These are phyloP conservation scores for Chorisops tibialis DNA, from an alignment of 2,888 invertebrate species.

Conservation along the genomic window DNA sequence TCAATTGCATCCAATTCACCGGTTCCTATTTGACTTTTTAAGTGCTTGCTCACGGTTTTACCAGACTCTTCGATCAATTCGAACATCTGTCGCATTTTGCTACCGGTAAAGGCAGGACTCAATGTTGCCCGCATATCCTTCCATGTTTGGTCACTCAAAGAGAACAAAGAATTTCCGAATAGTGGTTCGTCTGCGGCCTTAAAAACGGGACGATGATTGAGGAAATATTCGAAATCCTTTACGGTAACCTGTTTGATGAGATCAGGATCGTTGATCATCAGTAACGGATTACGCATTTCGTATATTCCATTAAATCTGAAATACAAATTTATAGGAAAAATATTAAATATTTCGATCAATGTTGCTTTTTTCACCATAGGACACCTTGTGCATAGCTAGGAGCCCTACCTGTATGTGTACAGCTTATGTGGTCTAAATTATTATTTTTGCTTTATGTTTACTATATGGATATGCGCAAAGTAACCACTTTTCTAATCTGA, in stretches of 20 bases:
- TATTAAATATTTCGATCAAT: too few species aligned
- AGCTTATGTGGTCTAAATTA: too few species aligned
- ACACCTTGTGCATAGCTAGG: too few species aligned
- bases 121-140: constrained; percentile 50
- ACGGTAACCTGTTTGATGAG: constrained; percentile 46
- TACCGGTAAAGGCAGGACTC: constrained; percentile 56
- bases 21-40: constrained; percentile 30
- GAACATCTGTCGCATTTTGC: constrained; percentile 55
- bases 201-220: constrained; percentile 51
- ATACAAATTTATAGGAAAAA: too few species aligned
- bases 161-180: constrained; percentile 44
- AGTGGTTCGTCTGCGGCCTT: constrained; percentile 52
- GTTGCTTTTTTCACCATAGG: too few species aligned
- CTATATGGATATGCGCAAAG: too few species aligned
- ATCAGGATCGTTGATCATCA: constrained; percentile 54
- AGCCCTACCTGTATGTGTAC: too few species aligned
- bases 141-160: constrained; percentile 45
- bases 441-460: too few species aligned
- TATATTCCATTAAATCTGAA: constrained; percentile 46
- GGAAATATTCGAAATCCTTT: constrained; percentile 49
- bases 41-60: constrained; percentile 41
- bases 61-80: constrained; percentile 44
- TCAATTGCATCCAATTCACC: constrained; percentile 34
- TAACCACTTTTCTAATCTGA: too few species aligned
- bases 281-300: constrained; percentile 50